Percentiles rank a stretch among this genome's conserved stretches.
Conservation (phyloP, 2,888 invertebrate genomes). For the Zygaena filipendulae region DNA sequence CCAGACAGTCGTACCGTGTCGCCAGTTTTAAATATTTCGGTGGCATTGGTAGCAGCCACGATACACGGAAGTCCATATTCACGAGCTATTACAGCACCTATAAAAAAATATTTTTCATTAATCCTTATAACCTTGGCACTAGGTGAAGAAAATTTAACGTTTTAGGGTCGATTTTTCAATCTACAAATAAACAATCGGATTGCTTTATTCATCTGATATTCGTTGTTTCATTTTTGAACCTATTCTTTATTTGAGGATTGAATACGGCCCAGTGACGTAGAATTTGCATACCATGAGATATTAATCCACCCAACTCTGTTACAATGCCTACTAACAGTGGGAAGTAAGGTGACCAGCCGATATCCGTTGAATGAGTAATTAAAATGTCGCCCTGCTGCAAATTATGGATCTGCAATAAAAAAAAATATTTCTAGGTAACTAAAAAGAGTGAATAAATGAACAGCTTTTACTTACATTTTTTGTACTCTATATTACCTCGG, state of each 20-base stretch:
- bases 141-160: no score
- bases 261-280: no score
- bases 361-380: slow-evolving; percentile 81
- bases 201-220: no score
- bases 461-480: not conserved
- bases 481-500: slow-evolving; percentile 56
- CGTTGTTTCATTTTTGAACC: no score
- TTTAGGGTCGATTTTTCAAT: no score
- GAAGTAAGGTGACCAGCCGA: slow-evolving; percentile 89
- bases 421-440: slow-evolving; percentile 3
- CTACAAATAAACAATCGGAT: no score
- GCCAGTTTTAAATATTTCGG: slow-evolving; percentile 75
- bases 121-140: no score
- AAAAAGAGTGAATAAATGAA: slow-evolving; percentile 1
- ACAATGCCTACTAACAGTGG: slow-evolving; percentile 81
- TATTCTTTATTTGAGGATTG: no score
- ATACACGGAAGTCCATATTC: slow-evolving; percentile 87
- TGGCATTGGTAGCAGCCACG: slow-evolving; percentile 78
- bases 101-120: slow-evolving; percentile 13
- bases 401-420: slow-evolving; percentile 39
- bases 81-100: slow-evolving; percentile 84
- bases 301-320: slow-evolving; percentile 84
- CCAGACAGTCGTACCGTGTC: slow-evolving; percentile 66
- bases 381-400: slow-evolving; percentile 76
- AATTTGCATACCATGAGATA: slow-evolving; percentile 88